Percentiles rank a stretch among this genome's conserved stretches.
phyloP scores from a whole-genome alignment of 2,797 vertebrate genomes.

The Paedocypris micromegethes region DNA sequence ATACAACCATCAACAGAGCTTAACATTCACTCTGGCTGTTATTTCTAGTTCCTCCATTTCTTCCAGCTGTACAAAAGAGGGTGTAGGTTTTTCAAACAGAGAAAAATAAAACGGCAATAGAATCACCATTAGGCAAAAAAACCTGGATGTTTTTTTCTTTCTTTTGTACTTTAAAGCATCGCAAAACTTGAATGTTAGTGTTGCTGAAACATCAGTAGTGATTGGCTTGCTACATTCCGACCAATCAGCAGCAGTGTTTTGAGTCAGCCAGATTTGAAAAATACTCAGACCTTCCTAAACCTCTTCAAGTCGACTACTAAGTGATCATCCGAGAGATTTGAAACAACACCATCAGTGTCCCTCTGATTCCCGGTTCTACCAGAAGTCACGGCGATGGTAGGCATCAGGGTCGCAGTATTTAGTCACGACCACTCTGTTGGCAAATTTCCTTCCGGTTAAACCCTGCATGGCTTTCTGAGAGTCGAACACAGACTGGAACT shows the following conservation, averaged over 20 bases:
- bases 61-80: slow-evolving; percentile 20
- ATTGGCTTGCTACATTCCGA: slow-evolving; percentile 13
- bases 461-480: slow-evolving; percentile 96
- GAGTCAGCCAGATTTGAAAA: slow-evolving; percentile 22
- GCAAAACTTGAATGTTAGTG: slow-evolving; percentile 18
- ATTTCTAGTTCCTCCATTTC: slow-evolving; percentile 2
- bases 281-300: slow-evolving; percentile 46
- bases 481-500: slow-evolving; percentile 89
- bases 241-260: slow-evolving; percentile 26
- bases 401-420: slow-evolving; percentile 93
- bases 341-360: slow-evolving; percentile 39
- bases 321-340: slow-evolving; percentile 32
- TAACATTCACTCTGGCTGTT: slow-evolving; percentile 25
- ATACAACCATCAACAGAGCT: background rate
- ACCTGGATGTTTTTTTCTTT: slow-evolving; percentile 13
- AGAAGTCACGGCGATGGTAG: slow-evolving; percentile 91
- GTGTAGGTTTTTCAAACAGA: slow-evolving; percentile 10
- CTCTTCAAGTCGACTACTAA: slow-evolving; percentile 32
- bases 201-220: slow-evolving; percentile 1
- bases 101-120: slow-evolving; percentile 6
- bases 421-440: slow-evolving; percentile 90
- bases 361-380: slow-evolving; percentile 67
- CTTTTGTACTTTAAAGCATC: slow-evolving; percentile 24
- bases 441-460: slow-evolving; percentile 88
- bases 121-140: slow-evolving; percentile 10